phyloP scores from a whole-genome alignment of 2,797 vertebrate genomes.

The Spinus pinus region DNA sequence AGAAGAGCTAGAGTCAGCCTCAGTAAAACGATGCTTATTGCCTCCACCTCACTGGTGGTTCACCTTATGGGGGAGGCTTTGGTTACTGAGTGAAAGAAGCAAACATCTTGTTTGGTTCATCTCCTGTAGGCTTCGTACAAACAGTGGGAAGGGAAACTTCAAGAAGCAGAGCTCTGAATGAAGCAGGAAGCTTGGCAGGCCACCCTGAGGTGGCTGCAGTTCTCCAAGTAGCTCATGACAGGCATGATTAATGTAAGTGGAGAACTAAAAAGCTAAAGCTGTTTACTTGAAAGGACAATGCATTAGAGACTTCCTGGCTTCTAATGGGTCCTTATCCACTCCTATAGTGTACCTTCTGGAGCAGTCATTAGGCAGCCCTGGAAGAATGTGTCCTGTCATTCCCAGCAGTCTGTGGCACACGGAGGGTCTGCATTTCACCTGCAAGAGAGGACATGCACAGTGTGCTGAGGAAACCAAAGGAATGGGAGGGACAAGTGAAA shows the following conservation, averaged over 20 bases:
- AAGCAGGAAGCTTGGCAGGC: background rate
- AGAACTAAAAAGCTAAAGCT: background rate
- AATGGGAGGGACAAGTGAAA: background rate
- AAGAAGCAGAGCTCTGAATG: background rate
- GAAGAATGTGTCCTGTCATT: background rate
- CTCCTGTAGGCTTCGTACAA: background rate
- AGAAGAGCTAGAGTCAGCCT: background rate
- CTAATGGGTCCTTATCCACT: background rate
- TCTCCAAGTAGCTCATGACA: background rate
- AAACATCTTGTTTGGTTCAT: background rate
- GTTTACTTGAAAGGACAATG: background rate
- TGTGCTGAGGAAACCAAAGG: background rate
- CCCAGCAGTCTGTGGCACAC: rapidly evolving
- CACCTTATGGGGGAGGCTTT: background rate
- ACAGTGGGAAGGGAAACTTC: background rate
- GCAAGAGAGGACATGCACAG: background rate
- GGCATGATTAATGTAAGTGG: background rate
- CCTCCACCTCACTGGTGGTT: background rate
- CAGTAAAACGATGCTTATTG: background rate
- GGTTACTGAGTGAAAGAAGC: background rate
- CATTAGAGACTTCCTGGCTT: constrained; percentile 6
- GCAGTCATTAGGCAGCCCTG: background rate
- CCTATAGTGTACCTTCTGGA: background rate
- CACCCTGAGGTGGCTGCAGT: background rate
- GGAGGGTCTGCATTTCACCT: background rate